Base-by-base conservation (phyloP, 2,888 invertebrate species). In the Noctua fimbriata region DNA sequence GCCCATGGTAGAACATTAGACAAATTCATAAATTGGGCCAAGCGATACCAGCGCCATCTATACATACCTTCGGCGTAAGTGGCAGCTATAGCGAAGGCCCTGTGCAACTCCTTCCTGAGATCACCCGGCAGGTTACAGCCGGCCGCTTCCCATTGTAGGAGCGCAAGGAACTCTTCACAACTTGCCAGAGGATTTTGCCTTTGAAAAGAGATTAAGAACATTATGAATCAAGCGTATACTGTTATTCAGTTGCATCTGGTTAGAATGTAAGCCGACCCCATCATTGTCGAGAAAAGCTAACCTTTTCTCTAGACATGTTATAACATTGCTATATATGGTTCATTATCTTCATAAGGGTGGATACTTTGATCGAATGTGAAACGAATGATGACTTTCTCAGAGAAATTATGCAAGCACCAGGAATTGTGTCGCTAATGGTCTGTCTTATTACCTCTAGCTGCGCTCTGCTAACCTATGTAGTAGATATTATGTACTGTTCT, bases 81-180 rank as follows among this genome's bases (percentile, higher is more conserved):
- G 44, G 96, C 98, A 1, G 98, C 98, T 79, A 98, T 95, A 21
- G 98, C 98, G 81, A 99, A 97, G 1, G 98, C 98, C 89, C 97
- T 97, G 93, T 98, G 98, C 44, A 99, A 94, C 73, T 98, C 98
- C 77, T 98, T 97, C 84, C 97, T 90, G 47, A 95, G 87, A 4
- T 93, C 92, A 0, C 96, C 97, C 0, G 96, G 93, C 16, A 97
- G 85, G 79, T 96, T 95, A 87, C 92, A 96, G 0, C 96, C 96
- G 0, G 94, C 81, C 4, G 95, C 95, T 86, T 97, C 97, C 97
- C 97, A 97, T 36, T 94, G 94, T 2, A 96, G 93, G 0, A 97
- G 88, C 1, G 94, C 92, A 2, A 96, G 90, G 87, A 97, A 97
- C 82, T 96, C 97, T 52, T 95, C 95, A 79, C 95, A 95, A 65